Conservation (phyloP, 2,113 vertebrate genomes). For the Muntiacus muntjak region DNA sequence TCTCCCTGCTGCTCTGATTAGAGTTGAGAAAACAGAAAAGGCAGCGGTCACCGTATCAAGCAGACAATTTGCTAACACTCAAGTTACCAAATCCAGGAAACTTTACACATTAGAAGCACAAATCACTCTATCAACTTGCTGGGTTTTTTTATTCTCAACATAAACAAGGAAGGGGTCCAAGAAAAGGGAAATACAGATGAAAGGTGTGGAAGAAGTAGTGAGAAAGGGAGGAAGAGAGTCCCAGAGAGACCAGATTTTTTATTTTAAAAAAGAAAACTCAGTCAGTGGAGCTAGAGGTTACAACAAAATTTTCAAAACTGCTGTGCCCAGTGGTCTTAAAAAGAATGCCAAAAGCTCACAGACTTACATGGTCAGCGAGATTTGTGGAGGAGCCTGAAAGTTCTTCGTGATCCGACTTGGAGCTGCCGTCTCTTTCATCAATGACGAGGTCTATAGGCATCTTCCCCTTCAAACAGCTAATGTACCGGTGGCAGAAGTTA, state of each 20-base stretch:
- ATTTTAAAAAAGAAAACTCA: not conserved
- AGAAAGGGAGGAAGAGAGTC: not conserved
- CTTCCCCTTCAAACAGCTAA: constrained; percentile 99
- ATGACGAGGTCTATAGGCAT: constrained; percentile 99
- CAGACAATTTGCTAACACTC: constrained; percentile 62
- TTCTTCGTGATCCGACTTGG: constrained; percentile 99
- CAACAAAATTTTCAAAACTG: not conserved
- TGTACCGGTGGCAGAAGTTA: constrained; percentile 99
- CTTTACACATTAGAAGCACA: constrained; percentile 63
- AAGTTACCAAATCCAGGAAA: constrained; percentile 67
- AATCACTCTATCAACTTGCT: constrained; percentile 44
- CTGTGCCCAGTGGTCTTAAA: constrained; percentile 18
- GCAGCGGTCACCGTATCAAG: constrained; percentile 52
- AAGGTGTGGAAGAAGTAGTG: not conserved
- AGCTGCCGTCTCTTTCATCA: constrained; percentile 98
- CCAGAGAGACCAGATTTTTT: not conserved
- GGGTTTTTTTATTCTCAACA: not conserved
- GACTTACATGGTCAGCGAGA: constrained; percentile 99
- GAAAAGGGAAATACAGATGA: not conserved
- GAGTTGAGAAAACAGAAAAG: constrained; percentile 68
- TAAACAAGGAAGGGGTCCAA: not conserved
- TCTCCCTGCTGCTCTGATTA: constrained; percentile 58
- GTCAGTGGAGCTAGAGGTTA: not conserved
- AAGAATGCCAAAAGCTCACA: not conserved
- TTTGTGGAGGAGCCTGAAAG: constrained; percentile 99